Base-by-base conservation (phyloP, 2,888 invertebrate species). In the Eupithecia dodoneata region DNA sequence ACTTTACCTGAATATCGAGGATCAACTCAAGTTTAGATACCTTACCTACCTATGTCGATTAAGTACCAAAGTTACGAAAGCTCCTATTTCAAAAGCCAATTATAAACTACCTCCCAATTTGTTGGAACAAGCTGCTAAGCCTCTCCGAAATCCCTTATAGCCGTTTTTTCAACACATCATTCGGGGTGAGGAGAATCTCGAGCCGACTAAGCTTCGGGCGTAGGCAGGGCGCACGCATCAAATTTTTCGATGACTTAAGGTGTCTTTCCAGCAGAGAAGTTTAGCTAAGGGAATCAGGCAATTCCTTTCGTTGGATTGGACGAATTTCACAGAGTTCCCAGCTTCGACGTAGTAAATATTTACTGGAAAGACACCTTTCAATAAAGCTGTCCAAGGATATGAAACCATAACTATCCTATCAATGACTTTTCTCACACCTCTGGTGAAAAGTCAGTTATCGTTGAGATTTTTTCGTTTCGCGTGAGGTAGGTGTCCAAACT, bases 161-260 rank as follows among this genome's bases (percentile, higher is more conserved):
- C 82, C 81, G 76, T 80, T 81, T 82, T 82, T 81, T 81, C 80
- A 77, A 81, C 82, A 82, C 82, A 76, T 81, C 76, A 79, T 80
- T 81, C 79, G 74, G 78, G 77, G 73, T 78, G 80, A 80, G 77
- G 73, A 75, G 76, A 79, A 80, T 77, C 80, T 76, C 76, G 70
- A 70, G 70, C 9, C 70, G 80, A 83, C 82, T 92, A 91, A 93
- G 91, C 91, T 88, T 74, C 80, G 70, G 78, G 85, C 87, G 86
- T 82, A 85, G 85, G 82, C 83, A 80, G 80, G 85, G 86, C 87
- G 89, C 92, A 92, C 92, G 93, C 91, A 90, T 89, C 88, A 86
- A 89, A 89, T 91, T 90, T 90, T 89, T 87, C 89, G 87, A 90
- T 87, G 87, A 87, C 85, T 87, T 89, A 90, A 88, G 42, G 13